A percentile compares a stretch with the other conserved stretches of the same genome.
phyloP scores from a whole-genome alignment of 2,113 vertebrate genomes.

The Hippocampus mohnikei region DNA sequence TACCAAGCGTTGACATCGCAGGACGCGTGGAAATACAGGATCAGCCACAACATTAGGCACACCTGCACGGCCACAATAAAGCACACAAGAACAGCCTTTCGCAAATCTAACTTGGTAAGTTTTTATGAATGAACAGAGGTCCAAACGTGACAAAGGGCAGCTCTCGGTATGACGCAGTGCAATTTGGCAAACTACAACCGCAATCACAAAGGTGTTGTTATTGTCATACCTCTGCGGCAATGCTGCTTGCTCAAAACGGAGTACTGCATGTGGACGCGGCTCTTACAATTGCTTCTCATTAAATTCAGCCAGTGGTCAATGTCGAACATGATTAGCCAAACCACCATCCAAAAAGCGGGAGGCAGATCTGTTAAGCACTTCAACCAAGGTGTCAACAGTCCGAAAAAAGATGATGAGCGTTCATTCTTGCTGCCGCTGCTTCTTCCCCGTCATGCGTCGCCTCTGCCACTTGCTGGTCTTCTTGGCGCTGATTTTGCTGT shows the following conservation, averaged over 20 bases:
- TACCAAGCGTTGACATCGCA: slow-evolving; percentile 24
- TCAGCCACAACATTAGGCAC: background rate
- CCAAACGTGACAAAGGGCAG: no score
- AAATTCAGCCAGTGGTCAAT: no score
- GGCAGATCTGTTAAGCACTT: background rate
- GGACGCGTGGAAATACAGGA: slow-evolving; percentile 2
- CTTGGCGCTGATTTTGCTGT: slow-evolving; percentile 57
- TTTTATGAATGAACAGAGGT: no score
- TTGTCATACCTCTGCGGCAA: no score
- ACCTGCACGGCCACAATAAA: background rate
- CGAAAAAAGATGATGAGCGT: background rate
- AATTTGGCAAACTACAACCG: no score
- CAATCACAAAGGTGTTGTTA: no score
- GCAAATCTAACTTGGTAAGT: no score
- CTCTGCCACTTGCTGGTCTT: slow-evolving; percentile 82
- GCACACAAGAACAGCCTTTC: background rate
- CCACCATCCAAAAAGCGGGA: background rate
- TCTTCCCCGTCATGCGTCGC: slow-evolving; percentile 78
- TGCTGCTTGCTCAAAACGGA: no score
- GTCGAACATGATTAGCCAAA: no score
- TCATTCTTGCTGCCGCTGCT: slow-evolving; percentile 55
- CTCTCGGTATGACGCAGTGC: no score
- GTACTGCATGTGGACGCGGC: no score
- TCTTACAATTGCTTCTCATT: no score
- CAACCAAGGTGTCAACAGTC: background rate